Conservation (phyloP, 2,113 vertebrate species). For the Melanerpes aurifrons region DNA sequence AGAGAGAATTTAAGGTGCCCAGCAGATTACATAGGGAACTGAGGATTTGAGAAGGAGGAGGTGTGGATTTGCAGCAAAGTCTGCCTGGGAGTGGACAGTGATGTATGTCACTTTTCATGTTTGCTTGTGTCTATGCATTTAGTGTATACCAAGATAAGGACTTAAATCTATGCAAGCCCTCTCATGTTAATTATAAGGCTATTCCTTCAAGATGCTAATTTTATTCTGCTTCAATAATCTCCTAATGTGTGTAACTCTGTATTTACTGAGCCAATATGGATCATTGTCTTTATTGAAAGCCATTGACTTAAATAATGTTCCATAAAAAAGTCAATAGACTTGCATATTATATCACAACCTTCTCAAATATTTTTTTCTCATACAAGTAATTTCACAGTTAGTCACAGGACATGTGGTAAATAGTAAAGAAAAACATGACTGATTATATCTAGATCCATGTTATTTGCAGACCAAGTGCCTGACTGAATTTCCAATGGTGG, state of each 20-base stretch:
- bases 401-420: not conserved
- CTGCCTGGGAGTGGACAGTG: not conserved
- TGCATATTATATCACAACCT: not conserved
- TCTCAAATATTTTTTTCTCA: constrained; percentile 39
- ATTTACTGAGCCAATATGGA: not conserved
- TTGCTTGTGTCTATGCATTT: not conserved
- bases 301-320: not conserved
- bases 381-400: not conserved
- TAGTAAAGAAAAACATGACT: not conserved
- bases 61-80: not conserved
- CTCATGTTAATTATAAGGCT: not conserved
- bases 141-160: not conserved
- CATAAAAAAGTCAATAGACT: not conserved
- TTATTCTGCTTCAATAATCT: not conserved
- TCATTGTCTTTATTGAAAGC: not conserved
- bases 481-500: not conserved
- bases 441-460: not conserved
- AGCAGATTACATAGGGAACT: not conserved
- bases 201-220: not conserved
- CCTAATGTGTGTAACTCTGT: fast-evolving
- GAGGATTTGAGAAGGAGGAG: not conserved
- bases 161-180: not conserved
- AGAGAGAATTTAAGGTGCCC: not conserved
- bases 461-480: constrained; percentile 15
- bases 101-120: not conserved